A percentile compares a stretch with the other conserved stretches of the same genome.
Conservation (phyloP, 1,140 invertebrate genomes). For the Cyclina sinensis region DNA sequence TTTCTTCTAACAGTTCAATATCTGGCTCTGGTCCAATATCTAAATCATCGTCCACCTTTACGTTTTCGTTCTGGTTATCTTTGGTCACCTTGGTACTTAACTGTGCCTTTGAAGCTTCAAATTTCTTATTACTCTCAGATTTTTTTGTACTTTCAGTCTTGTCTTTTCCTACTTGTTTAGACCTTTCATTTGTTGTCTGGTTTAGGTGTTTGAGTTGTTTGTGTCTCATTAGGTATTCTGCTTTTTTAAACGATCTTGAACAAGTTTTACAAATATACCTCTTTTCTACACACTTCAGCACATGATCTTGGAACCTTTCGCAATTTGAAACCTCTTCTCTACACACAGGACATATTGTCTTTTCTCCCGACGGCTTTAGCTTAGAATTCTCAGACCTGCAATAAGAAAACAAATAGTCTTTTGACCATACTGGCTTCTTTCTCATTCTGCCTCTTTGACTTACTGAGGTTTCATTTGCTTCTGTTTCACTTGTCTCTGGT, state of each 20-base stretch:
- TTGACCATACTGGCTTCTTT: neutral
- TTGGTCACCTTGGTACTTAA: neutral
- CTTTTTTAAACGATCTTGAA: neutral
- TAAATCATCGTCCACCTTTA: neutral
- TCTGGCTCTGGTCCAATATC: neutral
- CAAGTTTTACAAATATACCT: neutral
- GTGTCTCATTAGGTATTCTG: neutral
- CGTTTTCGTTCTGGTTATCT: too few relatives aligned
- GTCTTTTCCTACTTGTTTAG: neutral
- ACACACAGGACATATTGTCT: neutral
- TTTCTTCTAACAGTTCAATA: neutral
- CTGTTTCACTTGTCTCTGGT: neutral
- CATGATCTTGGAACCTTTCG: neutral
- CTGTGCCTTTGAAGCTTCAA: neutral
- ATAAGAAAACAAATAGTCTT: neutral
- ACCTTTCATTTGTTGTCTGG: neutral
- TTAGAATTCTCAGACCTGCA: neutral
- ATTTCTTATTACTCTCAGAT: neutral
- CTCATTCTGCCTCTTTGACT: neutral
- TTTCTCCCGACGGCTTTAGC: neutral
- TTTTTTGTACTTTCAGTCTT: neutral
- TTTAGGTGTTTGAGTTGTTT: neutral
- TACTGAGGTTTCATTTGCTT: neutral
- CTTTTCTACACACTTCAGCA: neutral
- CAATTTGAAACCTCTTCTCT: neutral